Evolutionary conservation across 2,888 invertebrate species (phyloP), one percentile per base, ranked within the genome.

Genomic region (Zaprionus lineosus): DNA sequence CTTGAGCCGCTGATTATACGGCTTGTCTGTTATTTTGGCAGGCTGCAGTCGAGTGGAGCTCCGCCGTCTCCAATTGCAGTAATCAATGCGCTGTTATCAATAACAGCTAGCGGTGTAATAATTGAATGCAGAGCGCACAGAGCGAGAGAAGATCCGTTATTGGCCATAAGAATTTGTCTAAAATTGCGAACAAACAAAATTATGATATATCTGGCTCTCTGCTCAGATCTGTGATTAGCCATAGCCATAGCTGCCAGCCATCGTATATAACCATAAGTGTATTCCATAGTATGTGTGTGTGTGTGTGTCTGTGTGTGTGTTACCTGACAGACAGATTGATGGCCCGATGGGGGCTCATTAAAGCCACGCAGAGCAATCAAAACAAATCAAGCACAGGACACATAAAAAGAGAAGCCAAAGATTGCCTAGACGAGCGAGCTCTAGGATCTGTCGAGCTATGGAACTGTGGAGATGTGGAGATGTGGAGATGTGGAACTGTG

Each of bases 31-130:
- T 78, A 74, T 82, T 79, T 79, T 57, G 82, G 82, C 63, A 44
- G 50, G n/a, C 53, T 55, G 29, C 34, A 39, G 26, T 59, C 46
- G 15, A 55, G 36, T 61, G 16, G 12, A 51, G 15, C 15, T 44
- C 24, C 29, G 21, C 18, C 34, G 36, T 16, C 48, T 53, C 63
- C 84, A 84, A 84, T 81, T 79, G 84, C 84, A 66, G 79, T 74
- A 85, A 77, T 84, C 84, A 76, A 76, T 75, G 72, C 71, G 66
- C 64, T 73, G 77, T 85, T 84, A 85, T 83, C 86, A 84, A 85
- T 81, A 85, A 70, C 76, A 81, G 84, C 86, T 85, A 73, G 78
- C 86, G 83, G 81, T 74, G 71, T 71, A 69, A 73, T 69, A 73
- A 85, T 76, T 76, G 74, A 75, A 69, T 58, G 70, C 43, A 44